These are phyloP conservation scores for Probosciger aterrimus DNA, from an alignment of 2,113 vertebrate species.

Conservation along the genomic window DNA sequence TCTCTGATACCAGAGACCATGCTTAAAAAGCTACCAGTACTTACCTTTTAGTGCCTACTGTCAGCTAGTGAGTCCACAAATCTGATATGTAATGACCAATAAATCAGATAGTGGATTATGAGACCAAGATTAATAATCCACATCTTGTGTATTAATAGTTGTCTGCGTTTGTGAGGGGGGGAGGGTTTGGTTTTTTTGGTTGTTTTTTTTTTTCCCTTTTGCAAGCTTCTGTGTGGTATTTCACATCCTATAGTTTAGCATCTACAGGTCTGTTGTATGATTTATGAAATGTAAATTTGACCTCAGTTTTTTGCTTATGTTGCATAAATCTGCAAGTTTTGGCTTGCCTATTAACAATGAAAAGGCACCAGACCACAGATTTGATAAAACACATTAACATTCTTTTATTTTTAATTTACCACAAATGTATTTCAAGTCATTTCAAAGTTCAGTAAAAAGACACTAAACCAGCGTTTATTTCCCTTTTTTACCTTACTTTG, in stretches of 20 bases:
- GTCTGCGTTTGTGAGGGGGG: neutral
- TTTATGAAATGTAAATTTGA: constrained; percentile 5
- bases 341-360: neutral
- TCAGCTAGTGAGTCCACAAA: neutral
- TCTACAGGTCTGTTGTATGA: neutral
- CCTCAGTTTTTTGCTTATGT: neutral
- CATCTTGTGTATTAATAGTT: neutral
- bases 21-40: neutral
- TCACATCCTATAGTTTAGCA: neutral
- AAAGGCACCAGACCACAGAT: neutral
- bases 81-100: neutral
- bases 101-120: neutral
- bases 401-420: neutral
- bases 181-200: neutral
- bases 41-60: neutral
- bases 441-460: neutral
- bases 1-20: neutral
- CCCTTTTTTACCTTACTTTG: neutral
- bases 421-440: neutral
- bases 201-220: neutral
- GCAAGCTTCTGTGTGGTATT: neutral
- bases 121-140: neutral
- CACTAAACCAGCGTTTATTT: neutral
- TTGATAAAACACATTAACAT: neutral
- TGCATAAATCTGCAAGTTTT: neutral